Percentiles rank a stretch among this genome's conserved stretches.
These are phyloP conservation scores for Nematostella vectensis DNA, from an alignment of 92 coral and sea anemone species.

Conservation along the genomic window DNA sequence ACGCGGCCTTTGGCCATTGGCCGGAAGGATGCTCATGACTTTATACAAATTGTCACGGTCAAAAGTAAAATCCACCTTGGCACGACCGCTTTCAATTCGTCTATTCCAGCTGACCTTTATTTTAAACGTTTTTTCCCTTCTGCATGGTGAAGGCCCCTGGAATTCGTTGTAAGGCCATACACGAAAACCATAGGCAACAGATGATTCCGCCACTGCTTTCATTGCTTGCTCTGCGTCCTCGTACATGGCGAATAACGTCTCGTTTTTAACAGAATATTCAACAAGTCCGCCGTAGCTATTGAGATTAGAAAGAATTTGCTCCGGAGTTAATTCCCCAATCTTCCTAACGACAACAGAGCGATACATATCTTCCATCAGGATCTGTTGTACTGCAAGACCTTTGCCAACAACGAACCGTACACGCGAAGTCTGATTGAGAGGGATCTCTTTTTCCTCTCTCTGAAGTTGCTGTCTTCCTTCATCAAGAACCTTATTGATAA, in stretches of 20 bases:
- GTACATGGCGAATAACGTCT: slow-evolving; percentile 25
- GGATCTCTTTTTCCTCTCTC: slow-evolving; percentile 24
- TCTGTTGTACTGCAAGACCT: slow-evolving; percentile 53
- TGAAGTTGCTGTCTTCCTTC: slow-evolving; percentile 32
- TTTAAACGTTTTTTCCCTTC: not conserved
- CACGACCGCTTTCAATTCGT: slow-evolving; percentile 40
- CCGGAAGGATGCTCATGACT: not conserved
- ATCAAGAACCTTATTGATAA: slow-evolving; percentile 30
- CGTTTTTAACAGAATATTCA: slow-evolving; percentile 5
- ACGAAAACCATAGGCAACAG: no score
- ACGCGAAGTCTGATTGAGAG: slow-evolving; percentile 8
- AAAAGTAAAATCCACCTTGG: slow-evolving; percentile 9
- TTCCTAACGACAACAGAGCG: slow-evolving; percentile 43
- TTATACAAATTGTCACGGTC: not conserved
- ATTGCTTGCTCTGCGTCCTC: slow-evolving; percentile 21
- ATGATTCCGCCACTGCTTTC: slow-evolving; percentile 1
- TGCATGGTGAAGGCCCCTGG: not conserved
- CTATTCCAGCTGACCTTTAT: slow-evolving; percentile 37
- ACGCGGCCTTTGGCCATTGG: not conserved
- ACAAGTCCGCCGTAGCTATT: slow-evolving; percentile 24
- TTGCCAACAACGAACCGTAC: slow-evolving; percentile 42
- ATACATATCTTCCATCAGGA: slow-evolving; percentile 67
- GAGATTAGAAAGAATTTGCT: slow-evolving; percentile 16
- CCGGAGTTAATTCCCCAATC: not conserved
- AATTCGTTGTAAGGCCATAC: not conserved